phyloP scores from a whole-genome alignment of 2,797 vertebrate genomes.

The Mus caroli region DNA sequence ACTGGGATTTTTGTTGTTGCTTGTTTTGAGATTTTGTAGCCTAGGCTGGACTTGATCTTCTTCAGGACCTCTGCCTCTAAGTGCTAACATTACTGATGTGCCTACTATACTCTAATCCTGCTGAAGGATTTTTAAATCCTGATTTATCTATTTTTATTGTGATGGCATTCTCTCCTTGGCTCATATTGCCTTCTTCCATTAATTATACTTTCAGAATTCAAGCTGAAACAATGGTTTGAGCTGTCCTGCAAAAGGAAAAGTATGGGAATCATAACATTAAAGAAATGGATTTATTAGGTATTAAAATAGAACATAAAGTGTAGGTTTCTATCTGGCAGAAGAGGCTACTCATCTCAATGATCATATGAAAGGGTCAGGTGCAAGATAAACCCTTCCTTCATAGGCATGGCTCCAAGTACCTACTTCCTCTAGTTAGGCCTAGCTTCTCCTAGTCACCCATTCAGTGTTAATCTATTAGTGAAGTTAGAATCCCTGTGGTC shows the following conservation, averaged over 20 bases:
- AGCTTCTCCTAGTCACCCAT: background rate
- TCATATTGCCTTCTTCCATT: background rate
- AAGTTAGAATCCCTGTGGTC: background rate
- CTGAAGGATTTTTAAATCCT: background rate
- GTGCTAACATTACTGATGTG: background rate
- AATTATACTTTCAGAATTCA: background rate
- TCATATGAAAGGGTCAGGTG: background rate
- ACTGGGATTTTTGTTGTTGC: background rate
- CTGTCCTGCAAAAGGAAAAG: background rate
- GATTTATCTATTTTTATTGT: background rate
- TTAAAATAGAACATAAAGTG: background rate
- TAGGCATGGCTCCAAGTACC: background rate
- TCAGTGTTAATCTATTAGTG: background rate
- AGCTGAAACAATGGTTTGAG: background rate
- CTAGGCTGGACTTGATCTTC: background rate
- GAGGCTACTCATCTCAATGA: background rate
- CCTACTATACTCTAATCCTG: background rate
- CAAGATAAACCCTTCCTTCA: background rate
- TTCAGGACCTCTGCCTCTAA: background rate
- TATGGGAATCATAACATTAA: background rate
- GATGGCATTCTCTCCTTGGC: background rate
- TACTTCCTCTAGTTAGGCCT: background rate
- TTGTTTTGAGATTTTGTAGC: background rate
- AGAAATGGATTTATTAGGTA: background rate
- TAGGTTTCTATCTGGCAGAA: background rate